Base-by-base conservation (phyloP, 2,888 invertebrate species). In the Netelia fuscicornis region DNA sequence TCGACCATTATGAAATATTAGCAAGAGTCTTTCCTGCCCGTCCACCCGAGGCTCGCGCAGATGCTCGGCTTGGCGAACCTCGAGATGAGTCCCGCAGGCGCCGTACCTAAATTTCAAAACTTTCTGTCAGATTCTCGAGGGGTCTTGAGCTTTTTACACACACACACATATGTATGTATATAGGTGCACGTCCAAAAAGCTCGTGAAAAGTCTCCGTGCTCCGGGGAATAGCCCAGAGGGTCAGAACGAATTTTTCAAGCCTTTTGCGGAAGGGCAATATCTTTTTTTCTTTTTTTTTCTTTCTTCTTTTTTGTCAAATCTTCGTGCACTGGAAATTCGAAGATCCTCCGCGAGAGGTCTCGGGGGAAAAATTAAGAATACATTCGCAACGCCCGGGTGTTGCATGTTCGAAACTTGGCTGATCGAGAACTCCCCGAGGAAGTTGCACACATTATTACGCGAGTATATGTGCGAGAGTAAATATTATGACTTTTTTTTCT, bases 61-160 rank as follows among this genome's bases (percentile, higher is more conserved):
- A 48, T 44, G 13, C 11, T 20, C 48, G 30, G 44, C 11, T 37
- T 25, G 42, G 25, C 71, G 42, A 42, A 52, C 44, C 70, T 64
- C 68, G 70, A 13, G 44, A 84, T 84, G 76, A 71, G 60, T 81
- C 80, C 80, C 84, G 54, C 52, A 80, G 76, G 84, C 76, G 67
- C 44, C 58, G 67, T 62, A 54, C 84, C 64, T 60, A 70, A 81
- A 74, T 81, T 77, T 65, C 81, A 68, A 77, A 84, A 84, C 84
- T 84, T 84, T 74, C 2, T 58, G 42, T 54, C 25, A 64, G 20
- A 70, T 60, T 77, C 74, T 78, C 74, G 48, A 8, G 20, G 37
- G 67, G 42, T 37, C 62, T 20, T 54, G 23, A 20, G 20, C 48
- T 48, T 48, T 48, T 0, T 13, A 1, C 37, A 37, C 6, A 13